Evolutionary conservation across 2,888 invertebrate species (phyloP).

Genomic region (Ormyrus labotus): DNA sequence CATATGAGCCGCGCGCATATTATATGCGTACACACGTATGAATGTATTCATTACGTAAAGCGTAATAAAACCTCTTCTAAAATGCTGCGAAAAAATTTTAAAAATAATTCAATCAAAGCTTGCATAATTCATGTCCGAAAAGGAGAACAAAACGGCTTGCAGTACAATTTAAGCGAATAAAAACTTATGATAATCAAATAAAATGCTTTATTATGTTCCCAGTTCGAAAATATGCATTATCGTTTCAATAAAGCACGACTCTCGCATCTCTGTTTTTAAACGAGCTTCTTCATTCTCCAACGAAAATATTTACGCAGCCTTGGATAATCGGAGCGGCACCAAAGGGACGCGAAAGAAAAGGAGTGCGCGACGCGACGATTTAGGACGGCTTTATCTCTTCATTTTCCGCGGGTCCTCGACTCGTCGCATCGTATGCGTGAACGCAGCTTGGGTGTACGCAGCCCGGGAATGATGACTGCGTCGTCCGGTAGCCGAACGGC

Average conservation of each 20-base stretch:
- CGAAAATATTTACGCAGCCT: slow-evolving; percentile 9
- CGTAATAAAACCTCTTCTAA: slow-evolving; percentile 23
- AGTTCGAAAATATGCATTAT: too few species aligned
- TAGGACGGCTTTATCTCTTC: slow-evolving; percentile 61
- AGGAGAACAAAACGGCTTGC: too few species aligned
- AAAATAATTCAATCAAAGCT: neutral
- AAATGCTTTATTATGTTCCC: too few species aligned
- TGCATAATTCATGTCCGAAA: too few species aligned
- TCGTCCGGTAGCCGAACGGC: slow-evolving; percentile 50
- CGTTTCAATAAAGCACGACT: too few species aligned
- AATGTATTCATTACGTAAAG: slow-evolving; percentile 32
- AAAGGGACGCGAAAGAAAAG: neutral
- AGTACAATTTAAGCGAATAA: too few species aligned
- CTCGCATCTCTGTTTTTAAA: too few species aligned
- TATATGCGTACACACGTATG: slow-evolving; percentile 32
- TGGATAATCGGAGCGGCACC: too few species aligned
- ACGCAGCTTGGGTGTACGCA: too few species aligned
- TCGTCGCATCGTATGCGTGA: neutral
- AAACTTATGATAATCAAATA: too few species aligned
- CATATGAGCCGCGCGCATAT: slow-evolving; percentile 11
- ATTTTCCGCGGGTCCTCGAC: slow-evolving; percentile 59
- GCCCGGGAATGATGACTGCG: slow-evolving; percentile 15
- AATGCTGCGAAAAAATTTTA: too few species aligned
- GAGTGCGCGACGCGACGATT: neutral
- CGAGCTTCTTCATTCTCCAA: too few species aligned